Evolutionary conservation across 2,888 invertebrate genomes (phyloP).

Genomic region (Acheta domesticus): DNA sequence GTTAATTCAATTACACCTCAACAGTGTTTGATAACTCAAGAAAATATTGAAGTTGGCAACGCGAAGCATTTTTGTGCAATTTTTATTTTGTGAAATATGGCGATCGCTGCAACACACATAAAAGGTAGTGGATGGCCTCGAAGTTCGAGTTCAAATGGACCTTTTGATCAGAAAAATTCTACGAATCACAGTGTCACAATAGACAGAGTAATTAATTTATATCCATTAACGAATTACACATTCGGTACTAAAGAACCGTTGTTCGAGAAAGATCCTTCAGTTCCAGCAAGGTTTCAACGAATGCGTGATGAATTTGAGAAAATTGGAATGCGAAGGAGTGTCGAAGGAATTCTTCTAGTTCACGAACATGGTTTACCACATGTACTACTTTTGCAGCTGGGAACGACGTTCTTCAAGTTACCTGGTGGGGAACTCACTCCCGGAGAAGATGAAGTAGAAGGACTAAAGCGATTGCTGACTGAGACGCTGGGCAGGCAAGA

Average conservation of each 20-base stretch:
- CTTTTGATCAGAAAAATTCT: constrained; percentile 44
- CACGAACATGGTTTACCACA: constrained; percentile 98
- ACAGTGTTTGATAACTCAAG: too few relatives aligned
- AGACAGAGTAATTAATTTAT: constrained; percentile 84
- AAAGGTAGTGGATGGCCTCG: constrained; percentile 68
- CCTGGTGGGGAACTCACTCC: constrained; percentile 96
- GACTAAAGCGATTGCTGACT: constrained; percentile 85
- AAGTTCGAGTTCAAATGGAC: constrained; percentile 55
- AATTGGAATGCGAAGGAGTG: constrained; percentile 89
- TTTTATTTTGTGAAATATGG: constrained; percentile 42
- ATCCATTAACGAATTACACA: constrained; percentile 97
- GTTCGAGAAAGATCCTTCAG: constrained; percentile 97
- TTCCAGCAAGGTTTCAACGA: constrained; percentile 94
- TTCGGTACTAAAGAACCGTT: constrained; percentile 98
- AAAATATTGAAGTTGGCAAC: too few relatives aligned
- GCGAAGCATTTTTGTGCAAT: too few relatives aligned
- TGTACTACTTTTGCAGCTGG: constrained; percentile 91
- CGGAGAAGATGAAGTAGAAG: constrained; percentile 95
- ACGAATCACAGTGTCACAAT: constrained; percentile 57
- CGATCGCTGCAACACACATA: constrained; percentile 54
- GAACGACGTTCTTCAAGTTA: constrained; percentile 97
- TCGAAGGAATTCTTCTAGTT: constrained; percentile 82
- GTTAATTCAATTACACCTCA: too few relatives aligned
- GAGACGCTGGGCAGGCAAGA: constrained; percentile 98
- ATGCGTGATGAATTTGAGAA: constrained; percentile 98